Conservation (phyloP, 2,797 vertebrate genomes). For the Chelidonichthys spinosus region DNA sequence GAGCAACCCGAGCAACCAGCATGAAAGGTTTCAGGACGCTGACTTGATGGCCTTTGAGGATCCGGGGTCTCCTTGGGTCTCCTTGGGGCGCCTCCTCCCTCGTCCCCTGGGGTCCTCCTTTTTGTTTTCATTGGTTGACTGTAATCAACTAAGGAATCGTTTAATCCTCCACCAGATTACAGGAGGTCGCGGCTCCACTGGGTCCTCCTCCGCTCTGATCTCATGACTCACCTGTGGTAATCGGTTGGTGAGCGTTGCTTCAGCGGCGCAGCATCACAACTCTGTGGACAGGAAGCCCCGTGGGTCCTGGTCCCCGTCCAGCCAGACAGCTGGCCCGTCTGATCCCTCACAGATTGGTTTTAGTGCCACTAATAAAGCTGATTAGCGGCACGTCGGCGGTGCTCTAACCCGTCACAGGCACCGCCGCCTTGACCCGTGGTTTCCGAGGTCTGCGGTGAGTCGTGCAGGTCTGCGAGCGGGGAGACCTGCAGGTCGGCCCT, state of each 20-base stretch:
- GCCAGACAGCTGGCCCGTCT: constrained; percentile 91
- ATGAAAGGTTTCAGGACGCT: too few relatives aligned
- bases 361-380: constrained; percentile 91
- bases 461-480: too few relatives aligned
- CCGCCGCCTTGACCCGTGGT: too few relatives aligned
- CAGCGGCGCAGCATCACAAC: neutral
- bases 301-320: too few relatives aligned
- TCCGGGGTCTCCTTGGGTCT: too few relatives aligned
- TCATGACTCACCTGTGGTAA: neutral
- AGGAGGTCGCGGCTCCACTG: neutral
- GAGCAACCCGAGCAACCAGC: too few relatives aligned
- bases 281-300: too few relatives aligned
- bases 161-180: constrained; percentile 69
- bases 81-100: too few relatives aligned
- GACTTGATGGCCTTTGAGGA: too few relatives aligned
- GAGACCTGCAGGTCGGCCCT: too few relatives aligned
- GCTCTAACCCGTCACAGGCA: constrained; percentile 71
- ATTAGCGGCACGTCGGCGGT: constrained; percentile 84
- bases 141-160: constrained; percentile 70
- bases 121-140: constrained; percentile 71
- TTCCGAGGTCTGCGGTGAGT: too few relatives aligned
- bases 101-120: constrained; percentile 24
- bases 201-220: neutral
- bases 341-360: constrained; percentile 91
- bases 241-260: neutral